Evolutionary conservation across 2,113 vertebrate genomes (phyloP), one percentile per base, ranked within the genome.

Genomic region (Felis chaus): DNA sequence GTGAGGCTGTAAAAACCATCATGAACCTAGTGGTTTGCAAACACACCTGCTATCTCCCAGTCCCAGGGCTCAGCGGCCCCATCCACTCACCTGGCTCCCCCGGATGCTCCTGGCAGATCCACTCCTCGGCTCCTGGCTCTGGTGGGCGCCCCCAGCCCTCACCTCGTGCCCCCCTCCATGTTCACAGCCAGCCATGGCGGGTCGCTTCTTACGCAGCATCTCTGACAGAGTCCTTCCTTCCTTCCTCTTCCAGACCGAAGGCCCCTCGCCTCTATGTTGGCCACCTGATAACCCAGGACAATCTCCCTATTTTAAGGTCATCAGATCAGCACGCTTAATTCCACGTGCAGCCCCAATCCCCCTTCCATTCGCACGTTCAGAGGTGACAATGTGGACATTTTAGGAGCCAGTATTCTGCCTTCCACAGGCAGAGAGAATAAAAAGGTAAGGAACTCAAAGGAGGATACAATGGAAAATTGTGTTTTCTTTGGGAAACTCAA

Each of bases 1-100:
- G 23, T 0, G 8, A 7, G 23, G 2, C 11, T 1, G 11, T 23
- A 19, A 14, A 14, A 53, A 8, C 21, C 21, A 41, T 29, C 29
- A 5, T 29, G 6, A 3, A 69, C 33, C 3, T 4, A 18, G n/a
- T 3, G 6, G 5, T 19, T 39, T 82, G 11, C 1, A 73, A 3
- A 15, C 1, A 1, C 3, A 8, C 11, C 1, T 0, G 0, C 3
- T 1, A 3, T 1, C 23, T 65, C 39, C 2, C 8, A 36, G 25
- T 25, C 41, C 16, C n/a, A 11, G 12, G 16, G 12, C 14, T 4
- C 50, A 29, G 45, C 7, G 12, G 48, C 12, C 21, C 45, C 27
- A 1, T n/a, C 9, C 25, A 0, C n/a, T 50, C 19, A 10, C 10
- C 7, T 29, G 11, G 0, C 2, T 41, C 27, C 57, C 13, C 41